These are phyloP conservation scores for Acleris laterana DNA, from an alignment of 2,888 invertebrate species.

Conservation along the genomic window DNA sequence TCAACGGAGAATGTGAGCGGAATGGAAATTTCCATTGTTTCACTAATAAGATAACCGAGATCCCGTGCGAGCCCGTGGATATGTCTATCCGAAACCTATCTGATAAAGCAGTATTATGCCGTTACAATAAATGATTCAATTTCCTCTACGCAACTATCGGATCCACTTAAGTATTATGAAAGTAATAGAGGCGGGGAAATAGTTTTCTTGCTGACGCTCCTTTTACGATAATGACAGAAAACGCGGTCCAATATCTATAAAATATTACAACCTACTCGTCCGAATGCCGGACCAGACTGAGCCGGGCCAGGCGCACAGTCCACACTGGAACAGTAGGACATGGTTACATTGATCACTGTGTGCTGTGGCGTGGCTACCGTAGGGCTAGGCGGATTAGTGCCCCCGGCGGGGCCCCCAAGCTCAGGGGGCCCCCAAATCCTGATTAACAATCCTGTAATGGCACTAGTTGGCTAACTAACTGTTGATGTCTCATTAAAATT, in stretches of 20 bases:
- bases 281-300: conserved; percentile 48
- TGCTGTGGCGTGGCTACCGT: too few species aligned
- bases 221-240: conserved; percentile 83
- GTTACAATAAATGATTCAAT: conserved; percentile 84
- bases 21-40: conserved; percentile 37
- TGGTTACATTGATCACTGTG: background rate
- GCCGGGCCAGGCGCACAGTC: conserved; percentile 13
- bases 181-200: conserved; percentile 79
- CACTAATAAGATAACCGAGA: conserved; percentile 35
- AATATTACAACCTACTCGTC: conserved; percentile 66
- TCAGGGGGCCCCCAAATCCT: too few species aligned
- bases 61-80: conserved; percentile 27
- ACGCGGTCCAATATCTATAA: conserved; percentile 83
- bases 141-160: conserved; percentile 80
- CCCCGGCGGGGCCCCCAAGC: too few species aligned
- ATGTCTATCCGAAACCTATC: conserved; percentile 64
- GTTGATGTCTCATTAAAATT: too few species aligned
- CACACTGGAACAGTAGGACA: conserved; percentile 19
- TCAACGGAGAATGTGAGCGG: conserved; percentile 26
- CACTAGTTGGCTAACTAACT: too few species aligned
- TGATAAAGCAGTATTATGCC: conserved; percentile 77
- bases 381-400: too few species aligned
- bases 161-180: conserved; percentile 84
- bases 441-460: too few species aligned
- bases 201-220: conserved; percentile 84